phyloP scores from a whole-genome alignment of 1,140 invertebrate species.

The Orius laevigatus region DNA sequence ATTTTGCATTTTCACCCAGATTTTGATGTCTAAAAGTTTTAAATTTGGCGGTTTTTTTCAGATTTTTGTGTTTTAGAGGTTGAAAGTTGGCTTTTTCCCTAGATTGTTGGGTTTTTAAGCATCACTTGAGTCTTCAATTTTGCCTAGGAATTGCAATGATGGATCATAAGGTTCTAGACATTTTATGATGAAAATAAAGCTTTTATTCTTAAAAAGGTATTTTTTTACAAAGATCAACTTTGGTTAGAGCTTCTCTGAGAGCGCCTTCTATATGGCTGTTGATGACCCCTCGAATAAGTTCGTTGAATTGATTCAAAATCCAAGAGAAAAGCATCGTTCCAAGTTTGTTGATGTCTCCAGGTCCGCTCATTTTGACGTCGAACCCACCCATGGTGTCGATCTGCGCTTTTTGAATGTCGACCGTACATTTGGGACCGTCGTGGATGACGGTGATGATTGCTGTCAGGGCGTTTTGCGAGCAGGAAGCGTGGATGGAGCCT shows the following conservation, averaged over 20 bases:
- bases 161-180: too few species aligned
- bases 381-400: conserved; percentile 6
- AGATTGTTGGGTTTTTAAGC: too few species aligned
- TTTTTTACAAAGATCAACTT: conserved; percentile 10
- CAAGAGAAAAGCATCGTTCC: conserved; percentile 9
- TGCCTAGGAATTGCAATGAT: too few species aligned
- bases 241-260: conserved; percentile 3
- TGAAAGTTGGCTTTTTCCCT: too few species aligned
- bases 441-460: conserved; percentile 4
- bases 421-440: conserved; percentile 4
- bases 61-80: too few species aligned
- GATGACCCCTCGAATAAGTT: conserved; percentile 7
- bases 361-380: conserved; percentile 11
- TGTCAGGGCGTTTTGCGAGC: not conserved
- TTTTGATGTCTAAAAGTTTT: too few species aligned
- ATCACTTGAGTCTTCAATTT: too few species aligned
- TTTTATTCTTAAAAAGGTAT: conserved; percentile 3
- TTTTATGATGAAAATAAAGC: too few species aligned
- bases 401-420: not conserved
- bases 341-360: conserved; percentile 9
- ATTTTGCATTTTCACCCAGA: too few species aligned
- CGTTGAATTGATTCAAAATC: conserved; percentile 15
- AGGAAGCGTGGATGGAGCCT: conserved; percentile 7
- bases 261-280: conserved; percentile 4
- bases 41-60: too few species aligned